These are phyloP conservation scores for Noctua janthina DNA, from an alignment of 2,888 invertebrate genomes.

Conservation along the genomic window DNA sequence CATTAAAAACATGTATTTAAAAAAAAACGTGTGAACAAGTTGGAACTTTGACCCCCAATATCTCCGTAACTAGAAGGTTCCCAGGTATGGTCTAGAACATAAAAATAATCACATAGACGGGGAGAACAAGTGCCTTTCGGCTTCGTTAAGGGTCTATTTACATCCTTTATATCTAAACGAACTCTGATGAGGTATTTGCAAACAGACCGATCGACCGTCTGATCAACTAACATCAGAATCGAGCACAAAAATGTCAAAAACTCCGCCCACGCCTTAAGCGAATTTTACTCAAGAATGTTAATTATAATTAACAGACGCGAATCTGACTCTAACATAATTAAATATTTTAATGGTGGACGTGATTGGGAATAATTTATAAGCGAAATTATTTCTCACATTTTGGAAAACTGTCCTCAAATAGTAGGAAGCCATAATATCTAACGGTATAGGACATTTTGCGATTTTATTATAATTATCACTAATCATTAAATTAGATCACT, in stretches of 20 bases:
- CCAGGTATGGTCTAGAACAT: no score
- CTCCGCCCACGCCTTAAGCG: background rate
- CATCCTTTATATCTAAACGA: no score
- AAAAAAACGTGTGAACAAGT: no score
- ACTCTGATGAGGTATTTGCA: background rate
- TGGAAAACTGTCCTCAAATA: constrained; percentile 4
- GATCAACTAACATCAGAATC: background rate
- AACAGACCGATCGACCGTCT: background rate
- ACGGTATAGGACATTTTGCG: background rate
- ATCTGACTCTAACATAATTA: constrained; percentile 24
- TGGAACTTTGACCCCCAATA: no score
- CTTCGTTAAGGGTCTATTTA: no score
- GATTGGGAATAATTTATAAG: constrained; percentile 30
- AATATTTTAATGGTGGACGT: constrained; percentile 23
- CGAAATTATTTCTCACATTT: constrained; percentile 24
- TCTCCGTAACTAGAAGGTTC: no score
- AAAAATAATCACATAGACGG: no score
- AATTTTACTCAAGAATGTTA: constrained; percentile 45
- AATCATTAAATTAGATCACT: constrained; percentile 19
- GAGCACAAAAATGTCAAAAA: constrained; percentile 20
- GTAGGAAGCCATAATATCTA: constrained; percentile 28
- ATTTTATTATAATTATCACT: background rate
- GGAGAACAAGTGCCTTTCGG: no score
- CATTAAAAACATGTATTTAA: no score
- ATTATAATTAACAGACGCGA: constrained; percentile 28